Evolutionary conservation across 2,888 invertebrate species (phyloP), one percentile per base, ranked within the genome.

Genomic region (Odiellus spinosus): DNA sequence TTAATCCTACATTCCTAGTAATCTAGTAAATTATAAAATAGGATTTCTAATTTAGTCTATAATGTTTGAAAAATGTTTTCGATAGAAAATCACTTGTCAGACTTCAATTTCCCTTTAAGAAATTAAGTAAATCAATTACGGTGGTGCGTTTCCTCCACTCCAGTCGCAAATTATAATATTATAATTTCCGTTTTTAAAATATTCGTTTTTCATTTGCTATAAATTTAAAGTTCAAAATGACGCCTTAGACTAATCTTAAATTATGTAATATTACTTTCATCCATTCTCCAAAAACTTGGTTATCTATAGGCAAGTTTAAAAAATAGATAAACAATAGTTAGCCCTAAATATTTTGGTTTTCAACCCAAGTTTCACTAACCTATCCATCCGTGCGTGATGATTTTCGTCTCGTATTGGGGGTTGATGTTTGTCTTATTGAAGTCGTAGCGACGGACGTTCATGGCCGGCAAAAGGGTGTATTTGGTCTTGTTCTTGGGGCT

Each of bases 361-460:
- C n/a, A n/a, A n/a, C n/a, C n/a, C n/a, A n/a, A n/a, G n/a, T n/a
- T n/a, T n/a, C n/a, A n/a, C n/a, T n/a, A n/a, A n/a, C n/a, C n/a
- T n/a, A 56, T 26, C 15, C 52, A 57, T 26, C 57, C 57, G 36
- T 56, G 57, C 3, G 53, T 47, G 18, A 57, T 46, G 35, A 56
- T 50, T n/a, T 44, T 47, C 1, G 53, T 55, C 6, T 35, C 18
- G 11, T 45, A 36, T 5, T 34, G 40, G 3, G 48, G 36, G 38
- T 55, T 39, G 18, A 56, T 35, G 3, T 26, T 14, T 1, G 55
- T 49, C 10, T 41, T 40, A 10, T 15, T 46, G 2, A 56, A 46
- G 2, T 40, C 36, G 10, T 42, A 46, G 3, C 36, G 33, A 26
- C 53, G 44, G 18, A 21, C 45, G 3, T 42, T 43, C 26, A 26